Evolutionary conservation across 2,888 invertebrate genomes (phyloP), one percentile per base, ranked within the genome.

Genomic region (Capitulum mitella): DNA sequence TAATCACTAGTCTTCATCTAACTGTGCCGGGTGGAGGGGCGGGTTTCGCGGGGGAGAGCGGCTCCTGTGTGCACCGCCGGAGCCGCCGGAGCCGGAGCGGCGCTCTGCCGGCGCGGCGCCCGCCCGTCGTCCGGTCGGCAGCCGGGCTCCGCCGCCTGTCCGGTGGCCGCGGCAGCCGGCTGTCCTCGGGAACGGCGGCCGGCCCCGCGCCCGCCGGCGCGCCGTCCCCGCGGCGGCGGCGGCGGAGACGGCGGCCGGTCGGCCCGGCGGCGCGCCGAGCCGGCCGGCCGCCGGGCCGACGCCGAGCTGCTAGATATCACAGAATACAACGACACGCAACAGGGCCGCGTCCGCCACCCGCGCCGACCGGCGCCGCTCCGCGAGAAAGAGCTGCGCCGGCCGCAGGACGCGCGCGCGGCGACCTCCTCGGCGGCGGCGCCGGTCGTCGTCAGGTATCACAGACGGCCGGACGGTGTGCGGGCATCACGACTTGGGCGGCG

Each of bases 401-500:
- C 54, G n/a, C 22, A 54, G 54, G 22, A 16, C n/a, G 26, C 6
- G 16, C 51, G 10, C 19, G 3, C 51, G 51, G 19, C 51, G 14
- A 14, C 6, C 46, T 14, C 10, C 46, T 6, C 19, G 54, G n/a
- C n/a, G 54, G 54, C 54, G 54, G 54, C n/a, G n/a, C 54, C 54
- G 54, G n/a, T 26, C 54, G 54, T 10, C 22, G 3, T 32, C 61
- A n/a, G n/a, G 32, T 61, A 61, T 61, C 61, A 61, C 61, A 61
- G 61, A 12, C 5, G 8, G 61, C 61, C 32, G 61, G 61, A 51
- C 70, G 70, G 70, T 22, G 19, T 22, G 37, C 34, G 14, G 37
- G 5, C 70, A 70, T 70, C 70, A 70, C 22, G 70, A 70, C 37
- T 70, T 70, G 70, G 70, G 70, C 37, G 70, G 70, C 22, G 37